Base-by-base conservation (phyloP, 2,797 vertebrate species). In the Pseudochirops corinnae region DNA sequence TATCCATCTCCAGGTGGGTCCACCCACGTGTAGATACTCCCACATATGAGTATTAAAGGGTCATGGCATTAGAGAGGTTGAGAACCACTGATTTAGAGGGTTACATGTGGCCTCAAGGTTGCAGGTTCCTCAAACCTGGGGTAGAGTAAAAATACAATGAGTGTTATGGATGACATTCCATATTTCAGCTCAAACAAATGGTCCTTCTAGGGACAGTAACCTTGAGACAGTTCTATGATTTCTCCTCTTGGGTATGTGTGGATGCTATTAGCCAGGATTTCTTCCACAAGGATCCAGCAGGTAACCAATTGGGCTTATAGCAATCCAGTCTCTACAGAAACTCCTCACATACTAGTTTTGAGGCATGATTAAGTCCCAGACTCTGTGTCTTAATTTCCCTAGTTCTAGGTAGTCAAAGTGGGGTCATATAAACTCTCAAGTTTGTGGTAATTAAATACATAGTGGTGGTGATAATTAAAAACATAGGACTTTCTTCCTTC, bases 371-470 rank as follows among this genome's bases (percentile, higher is more conserved):
- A 98, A 98, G 99, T 82, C 9, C 97, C 82, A 97, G 99, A 99
- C 99, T 99, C 99, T 0, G 99, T 99, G 98, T 99, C 99, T 98
- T 99, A 99, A 57, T 98, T 97, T 28, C 98, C 98, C 98, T 99
- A 99, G 95, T 99, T 99, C 99, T 99, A 99, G 94, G 98, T 98
- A 11, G 99, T 99, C 99, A 99, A 82, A 99, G 99, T 97, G 98
- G 98, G 24, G 98, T 93, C 2, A 99, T 99, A 11, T 99, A 99
- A 96, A 99, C 96, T 1, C 99, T 99, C 97, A 99, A 99, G 13
- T 97, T 99, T 93, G 99, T 99, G 97, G 98, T 99, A 94, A 99
- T 90, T 0, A 98, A 95, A 13, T 99, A 99, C 91, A 99, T 56
- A 56, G 9, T 29, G 11, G 98, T 99, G 93, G 99, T 99, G 97